Evolutionary conservation across 2,113 vertebrate genomes (phyloP).

Genomic region (Crotalus tigris): DNA sequence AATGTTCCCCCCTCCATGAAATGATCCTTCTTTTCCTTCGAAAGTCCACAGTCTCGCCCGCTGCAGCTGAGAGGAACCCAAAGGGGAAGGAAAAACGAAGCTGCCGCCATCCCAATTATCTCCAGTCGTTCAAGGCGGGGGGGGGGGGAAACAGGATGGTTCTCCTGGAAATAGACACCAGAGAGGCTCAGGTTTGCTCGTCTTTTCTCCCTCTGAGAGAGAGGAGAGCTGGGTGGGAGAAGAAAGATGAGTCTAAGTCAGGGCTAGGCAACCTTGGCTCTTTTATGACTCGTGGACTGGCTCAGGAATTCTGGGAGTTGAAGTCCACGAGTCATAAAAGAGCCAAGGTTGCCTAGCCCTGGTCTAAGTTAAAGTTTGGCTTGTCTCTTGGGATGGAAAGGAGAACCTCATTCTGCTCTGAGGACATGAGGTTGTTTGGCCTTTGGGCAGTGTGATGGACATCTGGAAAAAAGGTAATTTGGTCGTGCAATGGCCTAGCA

Average conservation of each 20-base stretch:
- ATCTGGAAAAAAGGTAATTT: background rate
- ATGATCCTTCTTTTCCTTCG: background rate
- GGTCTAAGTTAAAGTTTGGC: constrained; percentile 9
- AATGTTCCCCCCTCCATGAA: rapidly evolving
- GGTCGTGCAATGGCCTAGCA: background rate
- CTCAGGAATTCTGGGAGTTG: too few species aligned
- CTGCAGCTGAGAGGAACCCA: background rate
- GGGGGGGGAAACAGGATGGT: background rate
- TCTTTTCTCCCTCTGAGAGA: constrained; percentile 1
- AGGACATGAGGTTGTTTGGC: constrained; percentile 34
- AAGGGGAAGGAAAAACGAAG: constrained; percentile 24
- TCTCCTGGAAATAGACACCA: background rate
- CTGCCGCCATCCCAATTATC: background rate
- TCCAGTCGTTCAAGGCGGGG: background rate
- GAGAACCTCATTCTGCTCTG: constrained; percentile 24
- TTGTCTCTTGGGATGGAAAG: constrained; percentile 25
- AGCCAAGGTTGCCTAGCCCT: too few species aligned
- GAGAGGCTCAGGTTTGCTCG: constrained; percentile 9
- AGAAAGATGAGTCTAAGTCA: background rate
- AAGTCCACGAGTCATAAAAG: too few species aligned
- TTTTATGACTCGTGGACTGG: too few species aligned
- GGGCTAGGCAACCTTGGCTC: too few species aligned
- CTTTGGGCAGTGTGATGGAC: background rate
- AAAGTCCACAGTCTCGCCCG: background rate
- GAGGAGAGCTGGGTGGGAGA: background rate